Evolutionary conservation across 2,113 vertebrate species (phyloP), one percentile per base, ranked within the genome.

Genomic region (Actenoides lindsayi): DNA sequence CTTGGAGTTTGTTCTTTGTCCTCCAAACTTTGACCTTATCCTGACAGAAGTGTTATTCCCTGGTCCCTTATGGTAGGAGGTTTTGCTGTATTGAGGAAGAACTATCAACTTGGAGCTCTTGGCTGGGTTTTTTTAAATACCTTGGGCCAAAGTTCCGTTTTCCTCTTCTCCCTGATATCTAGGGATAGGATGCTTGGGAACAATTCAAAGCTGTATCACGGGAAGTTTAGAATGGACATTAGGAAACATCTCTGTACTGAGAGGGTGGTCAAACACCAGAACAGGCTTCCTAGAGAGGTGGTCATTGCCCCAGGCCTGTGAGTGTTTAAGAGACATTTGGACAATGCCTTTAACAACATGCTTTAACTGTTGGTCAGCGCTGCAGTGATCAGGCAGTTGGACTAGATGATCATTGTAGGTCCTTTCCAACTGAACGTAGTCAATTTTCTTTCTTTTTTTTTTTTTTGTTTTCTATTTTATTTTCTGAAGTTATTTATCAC

Each of bases 151-250:
- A 27, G 20, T 88, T 83, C 76, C 59, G 8, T 69, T 81, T 81
- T 24, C 17, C 60, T 85, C 73, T 70, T 42, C 35, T 57, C 35
- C 70, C 41, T 37, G 10, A 6, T 4, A 51, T n/a, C 51, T 31
- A 51, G 50, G 25, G 42, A 4, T 1, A 39, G 16, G 16, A 86
- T 1, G 0, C 0, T 1, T 28, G 50, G 27, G 31, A 78, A 51
- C 33, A 35, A 21, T 9, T 85, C 44, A 60, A n/a, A 73, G 12
- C 37, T 74, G 75, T 11, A 0, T 0, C 27, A 54, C 7, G 11
- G 19, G 13, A 80, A 27, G 64, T 63, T 76, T 5, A 63, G 15
- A 20, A 15, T 24, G 0, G 48, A 50, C 4, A 13, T 69, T 7
- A 44, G 48, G 56, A 82, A 50, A 4, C 57, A 19, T 46, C 64